Evolutionary conservation across 2,797 vertebrate genomes (phyloP).

Genomic region (Chaetodon trifasciatus): DNA sequence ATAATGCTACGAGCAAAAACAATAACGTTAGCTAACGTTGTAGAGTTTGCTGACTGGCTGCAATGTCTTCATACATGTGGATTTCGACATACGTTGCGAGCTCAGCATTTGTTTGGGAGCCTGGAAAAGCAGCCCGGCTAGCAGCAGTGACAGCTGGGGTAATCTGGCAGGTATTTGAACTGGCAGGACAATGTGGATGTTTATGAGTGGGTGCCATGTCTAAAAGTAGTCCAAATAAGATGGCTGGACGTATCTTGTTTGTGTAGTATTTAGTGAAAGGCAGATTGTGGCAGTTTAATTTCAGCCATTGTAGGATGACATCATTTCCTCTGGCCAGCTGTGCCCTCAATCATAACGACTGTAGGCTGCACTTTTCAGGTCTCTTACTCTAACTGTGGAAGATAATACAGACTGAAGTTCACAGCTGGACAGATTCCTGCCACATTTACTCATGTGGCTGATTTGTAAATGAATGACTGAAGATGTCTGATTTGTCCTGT

Average conservation of each 20-base stretch:
- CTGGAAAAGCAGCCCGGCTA: neutral
- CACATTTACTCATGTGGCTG: neutral
- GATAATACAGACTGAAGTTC: neutral
- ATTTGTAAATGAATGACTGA: neutral
- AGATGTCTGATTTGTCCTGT: neutral
- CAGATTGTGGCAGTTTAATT: neutral
- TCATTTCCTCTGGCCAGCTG: conserved; percentile 32
- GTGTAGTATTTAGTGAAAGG: neutral
- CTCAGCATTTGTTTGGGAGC: neutral
- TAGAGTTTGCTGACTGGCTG: neutral
- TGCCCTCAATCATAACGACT: neutral
- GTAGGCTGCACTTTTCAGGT: neutral
- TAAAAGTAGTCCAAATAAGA: neutral
- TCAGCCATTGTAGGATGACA: conserved; percentile 9
- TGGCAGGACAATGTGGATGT: conserved; percentile 19
- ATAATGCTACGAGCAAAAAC: neutral
- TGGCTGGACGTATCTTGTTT: neutral
- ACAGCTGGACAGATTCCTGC: neutral
- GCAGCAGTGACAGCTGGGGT: conserved; percentile 33
- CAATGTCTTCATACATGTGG: neutral
- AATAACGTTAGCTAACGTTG: neutral
- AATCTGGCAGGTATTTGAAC: conserved; percentile 22
- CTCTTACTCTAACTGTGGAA: neutral
- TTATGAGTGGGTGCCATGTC: neutral
- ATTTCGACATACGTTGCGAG: conserved; percentile 3